phyloP scores from a whole-genome alignment of 1,140 invertebrate genomes.

The Papilio polyxenes region DNA sequence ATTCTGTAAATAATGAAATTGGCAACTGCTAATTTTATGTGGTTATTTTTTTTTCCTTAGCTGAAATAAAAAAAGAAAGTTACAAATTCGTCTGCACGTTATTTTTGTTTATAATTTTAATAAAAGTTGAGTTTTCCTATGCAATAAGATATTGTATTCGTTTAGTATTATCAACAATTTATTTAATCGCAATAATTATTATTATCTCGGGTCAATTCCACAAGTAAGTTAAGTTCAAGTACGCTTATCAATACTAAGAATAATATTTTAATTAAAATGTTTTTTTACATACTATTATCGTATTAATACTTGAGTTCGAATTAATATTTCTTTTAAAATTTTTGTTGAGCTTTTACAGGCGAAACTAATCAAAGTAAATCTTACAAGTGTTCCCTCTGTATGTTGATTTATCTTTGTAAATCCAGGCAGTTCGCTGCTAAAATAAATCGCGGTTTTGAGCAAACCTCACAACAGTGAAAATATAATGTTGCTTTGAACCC shows the following conservation, averaged over 20 bases:
- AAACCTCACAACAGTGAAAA: conserved; percentile 10
- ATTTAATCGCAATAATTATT: background rate
- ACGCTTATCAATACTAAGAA: conserved; percentile 9
- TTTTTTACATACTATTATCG: background rate
- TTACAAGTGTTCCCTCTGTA: background rate
- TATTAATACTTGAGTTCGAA: background rate
- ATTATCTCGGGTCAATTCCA: conserved; percentile 18
- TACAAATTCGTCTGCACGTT: background rate
- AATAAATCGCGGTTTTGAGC: conserved; percentile 19
- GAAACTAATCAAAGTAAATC: background rate
- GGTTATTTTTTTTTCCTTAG: no score
- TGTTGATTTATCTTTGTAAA: background rate
- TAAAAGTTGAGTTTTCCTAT: background rate
- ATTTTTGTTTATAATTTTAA: background rate
- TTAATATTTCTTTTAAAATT: background rate
- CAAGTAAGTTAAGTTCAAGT: background rate
- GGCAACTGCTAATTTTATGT: no score
- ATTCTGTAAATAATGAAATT: no score
- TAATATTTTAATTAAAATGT: background rate
- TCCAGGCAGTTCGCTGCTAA: conserved; percentile 12
- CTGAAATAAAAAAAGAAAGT: no score
- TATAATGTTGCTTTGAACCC: conserved; percentile 17
- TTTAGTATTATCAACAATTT: background rate
- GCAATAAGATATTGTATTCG: background rate
- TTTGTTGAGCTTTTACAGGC: background rate